These are phyloP conservation scores for Rhorus exstirpatorius DNA, from an alignment of 2,888 invertebrate species.

Conservation along the genomic window DNA sequence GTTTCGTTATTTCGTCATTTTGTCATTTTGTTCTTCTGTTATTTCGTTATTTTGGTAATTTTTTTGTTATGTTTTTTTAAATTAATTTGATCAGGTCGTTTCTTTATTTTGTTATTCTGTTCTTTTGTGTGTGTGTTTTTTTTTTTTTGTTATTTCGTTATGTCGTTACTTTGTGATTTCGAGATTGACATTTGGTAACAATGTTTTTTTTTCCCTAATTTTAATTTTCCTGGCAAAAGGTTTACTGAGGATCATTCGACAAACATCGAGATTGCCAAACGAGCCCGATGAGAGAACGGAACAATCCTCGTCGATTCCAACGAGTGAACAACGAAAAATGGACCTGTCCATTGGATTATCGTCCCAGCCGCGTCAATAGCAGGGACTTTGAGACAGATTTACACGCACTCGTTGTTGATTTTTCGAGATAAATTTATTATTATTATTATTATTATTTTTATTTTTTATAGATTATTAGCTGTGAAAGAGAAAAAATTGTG, in stretches of 20 bases:
- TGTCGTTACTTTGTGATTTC: too few species aligned
- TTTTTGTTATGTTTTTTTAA: too few species aligned
- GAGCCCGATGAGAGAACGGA: conserved; percentile 53
- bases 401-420: neutral
- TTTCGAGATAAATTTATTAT: too few species aligned
- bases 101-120: too few species aligned
- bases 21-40: too few species aligned
- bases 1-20: too few species aligned
- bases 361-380: conserved; percentile 12
- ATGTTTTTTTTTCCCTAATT: neutral
- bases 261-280: conserved; percentile 49
- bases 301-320: conserved; percentile 8
- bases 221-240: conserved; percentile 45
- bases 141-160: conserved; percentile 16
- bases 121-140: too few species aligned
- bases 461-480: too few species aligned
- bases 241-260: conserved; percentile 64
- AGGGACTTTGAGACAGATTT: neutral
- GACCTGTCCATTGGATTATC: neutral
- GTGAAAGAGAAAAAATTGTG: too few species aligned
- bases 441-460: too few species aligned
- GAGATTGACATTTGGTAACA: neutral
- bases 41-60: too few species aligned
- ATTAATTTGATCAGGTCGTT: too few species aligned
- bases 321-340: conserved; percentile 18